phyloP scores from a whole-genome alignment of 2,113 vertebrate species.

The Pseudopodoces humilis region DNA sequence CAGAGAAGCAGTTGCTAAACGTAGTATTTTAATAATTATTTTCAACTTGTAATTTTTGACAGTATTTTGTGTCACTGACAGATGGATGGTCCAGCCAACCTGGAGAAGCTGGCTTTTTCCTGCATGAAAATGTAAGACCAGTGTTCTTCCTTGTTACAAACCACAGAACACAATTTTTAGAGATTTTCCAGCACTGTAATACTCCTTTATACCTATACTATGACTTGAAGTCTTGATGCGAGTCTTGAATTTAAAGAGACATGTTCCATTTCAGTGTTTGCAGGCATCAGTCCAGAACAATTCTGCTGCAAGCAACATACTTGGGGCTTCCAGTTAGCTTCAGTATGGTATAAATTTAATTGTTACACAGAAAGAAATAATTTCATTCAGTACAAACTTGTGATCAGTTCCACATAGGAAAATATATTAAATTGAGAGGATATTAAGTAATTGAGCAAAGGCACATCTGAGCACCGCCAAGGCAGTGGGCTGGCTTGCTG shows the following conservation, averaged over 20 bases:
- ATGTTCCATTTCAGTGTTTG: neutral
- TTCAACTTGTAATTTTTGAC: neutral
- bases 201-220: neutral
- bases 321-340: neutral
- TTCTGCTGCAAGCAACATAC: neutral
- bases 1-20: neutral
- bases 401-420: conserved; percentile 30
- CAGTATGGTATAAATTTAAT: conserved; percentile 15
- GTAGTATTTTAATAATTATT: neutral
- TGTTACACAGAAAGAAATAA: neutral
- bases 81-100: neutral
- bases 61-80: neutral
- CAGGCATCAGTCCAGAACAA: neutral
- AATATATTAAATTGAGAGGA: neutral
- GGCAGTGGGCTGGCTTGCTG: conserved; percentile 31
- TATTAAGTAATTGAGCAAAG: conserved; percentile 37
- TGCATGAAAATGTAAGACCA: neutral
- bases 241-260: neutral
- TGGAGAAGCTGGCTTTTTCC: neutral
- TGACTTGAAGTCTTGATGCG: neutral
- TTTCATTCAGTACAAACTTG: conserved; percentile 20
- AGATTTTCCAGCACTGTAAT: neutral
- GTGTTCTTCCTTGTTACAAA: neutral
- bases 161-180: neutral
- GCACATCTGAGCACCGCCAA: conserved; percentile 1